Evolutionary conservation across 2,797 vertebrate species (phyloP).

Genomic region (Gephyroberyx darwinii): DNA sequence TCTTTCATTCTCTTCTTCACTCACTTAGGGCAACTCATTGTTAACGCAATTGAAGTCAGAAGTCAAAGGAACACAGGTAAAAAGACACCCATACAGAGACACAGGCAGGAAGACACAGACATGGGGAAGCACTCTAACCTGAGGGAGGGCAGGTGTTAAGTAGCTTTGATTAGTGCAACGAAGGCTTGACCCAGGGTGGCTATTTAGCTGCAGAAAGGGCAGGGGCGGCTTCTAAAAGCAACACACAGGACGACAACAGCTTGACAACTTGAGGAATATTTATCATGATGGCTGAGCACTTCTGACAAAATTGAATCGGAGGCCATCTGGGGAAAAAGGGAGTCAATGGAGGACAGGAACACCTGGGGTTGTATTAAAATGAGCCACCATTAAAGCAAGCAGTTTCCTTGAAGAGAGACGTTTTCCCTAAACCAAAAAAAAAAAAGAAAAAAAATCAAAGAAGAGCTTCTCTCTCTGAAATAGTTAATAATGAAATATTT

Average conservation of each 20-base stretch:
- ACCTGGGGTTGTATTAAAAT: constrained; percentile 62
- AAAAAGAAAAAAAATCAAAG: constrained; percentile 32
- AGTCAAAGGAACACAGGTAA: constrained; percentile 35
- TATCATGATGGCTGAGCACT: constrained; percentile 41
- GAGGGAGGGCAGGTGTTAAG: constrained; percentile 82
- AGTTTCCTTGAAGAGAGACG: constrained; percentile 53
- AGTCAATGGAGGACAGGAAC: constrained; percentile 15
- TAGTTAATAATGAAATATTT: constrained; percentile 64
- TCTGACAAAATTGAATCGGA: constrained; percentile 61
- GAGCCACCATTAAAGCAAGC: constrained; percentile 55
- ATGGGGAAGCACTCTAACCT: constrained; percentile 84
- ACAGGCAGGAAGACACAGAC: constrained; percentile 37
- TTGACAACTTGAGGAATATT: constrained; percentile 59
- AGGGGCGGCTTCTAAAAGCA: constrained; percentile 88
- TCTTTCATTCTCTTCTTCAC: not conserved
- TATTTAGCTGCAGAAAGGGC: constrained; percentile 83
- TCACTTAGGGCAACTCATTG: not conserved
- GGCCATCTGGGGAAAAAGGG: constrained; percentile 23
- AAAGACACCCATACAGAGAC: constrained; percentile 11
- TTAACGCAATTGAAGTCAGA: constrained; percentile 22
- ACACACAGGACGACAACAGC: constrained; percentile 77
- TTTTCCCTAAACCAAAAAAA: constrained; percentile 38
- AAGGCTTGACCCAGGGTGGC: constrained; percentile 81
- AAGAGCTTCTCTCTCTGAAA: constrained; percentile 52
- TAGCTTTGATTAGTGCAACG: constrained; percentile 88